Evolutionary conservation across 2,113 vertebrate genomes (phyloP).

Genomic region (Cnemophilus loriae): DNA sequence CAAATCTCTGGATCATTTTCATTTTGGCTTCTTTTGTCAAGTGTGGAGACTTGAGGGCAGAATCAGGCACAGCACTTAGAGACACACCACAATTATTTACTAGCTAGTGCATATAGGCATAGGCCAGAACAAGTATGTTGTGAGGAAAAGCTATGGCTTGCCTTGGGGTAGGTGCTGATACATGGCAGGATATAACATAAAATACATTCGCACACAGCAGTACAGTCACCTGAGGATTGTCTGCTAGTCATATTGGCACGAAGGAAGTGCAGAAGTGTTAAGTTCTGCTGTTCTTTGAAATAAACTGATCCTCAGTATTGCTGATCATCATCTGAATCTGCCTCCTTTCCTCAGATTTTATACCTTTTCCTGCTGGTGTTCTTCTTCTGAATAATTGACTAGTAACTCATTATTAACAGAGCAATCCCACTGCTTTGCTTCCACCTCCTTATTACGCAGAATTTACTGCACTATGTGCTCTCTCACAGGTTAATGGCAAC

Average conservation of each 20-base stretch:
- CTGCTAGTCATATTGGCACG: background rate
- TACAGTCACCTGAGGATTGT: background rate
- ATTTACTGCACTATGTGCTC: accelerated
- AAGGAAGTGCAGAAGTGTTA: background rate
- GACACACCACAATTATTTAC: background rate
- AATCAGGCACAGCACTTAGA: background rate
- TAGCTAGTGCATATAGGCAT: background rate
- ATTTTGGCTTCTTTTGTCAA: background rate
- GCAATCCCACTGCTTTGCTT: background rate
- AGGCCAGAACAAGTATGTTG: background rate
- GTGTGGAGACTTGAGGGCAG: background rate
- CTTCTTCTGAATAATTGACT: background rate
- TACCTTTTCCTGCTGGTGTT: background rate
- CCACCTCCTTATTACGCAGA: background rate
- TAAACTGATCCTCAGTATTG: background rate
- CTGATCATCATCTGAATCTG: background rate
- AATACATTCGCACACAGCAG: background rate
- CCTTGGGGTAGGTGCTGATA: background rate
- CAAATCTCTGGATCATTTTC: background rate
- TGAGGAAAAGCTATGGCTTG: background rate
- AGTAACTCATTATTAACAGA: background rate
- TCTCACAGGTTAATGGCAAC: background rate
- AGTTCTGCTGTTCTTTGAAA: background rate
- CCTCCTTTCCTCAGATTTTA: background rate
- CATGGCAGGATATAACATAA: background rate